Conservation (phyloP, 1,140 invertebrate species). For the Eurosta solidaginis region DNA sequence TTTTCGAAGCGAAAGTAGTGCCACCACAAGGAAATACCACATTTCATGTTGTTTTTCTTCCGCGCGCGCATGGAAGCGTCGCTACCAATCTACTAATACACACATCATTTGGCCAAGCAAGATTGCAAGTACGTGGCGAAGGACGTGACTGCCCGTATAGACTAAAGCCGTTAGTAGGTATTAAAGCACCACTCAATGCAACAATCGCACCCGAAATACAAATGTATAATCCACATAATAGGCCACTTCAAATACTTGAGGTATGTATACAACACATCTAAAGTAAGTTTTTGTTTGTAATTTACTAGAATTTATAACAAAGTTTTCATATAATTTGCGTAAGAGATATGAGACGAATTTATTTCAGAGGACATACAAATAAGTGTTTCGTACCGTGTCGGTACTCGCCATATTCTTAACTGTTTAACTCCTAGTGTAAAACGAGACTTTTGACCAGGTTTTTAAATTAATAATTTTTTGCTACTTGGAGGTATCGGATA, state of each 20-base stretch:
- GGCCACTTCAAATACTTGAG: slow-evolving; percentile 77
- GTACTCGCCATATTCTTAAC: no score
- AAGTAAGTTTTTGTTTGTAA: no score
- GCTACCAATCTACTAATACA: slow-evolving; percentile 90
- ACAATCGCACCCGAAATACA: slow-evolving; percentile 88
- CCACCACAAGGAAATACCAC: slow-evolving; percentile 89
- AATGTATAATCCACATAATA: slow-evolving; percentile 91
- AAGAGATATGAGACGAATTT: not conserved
- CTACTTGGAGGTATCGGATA: no score
- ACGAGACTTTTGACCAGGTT: no score
- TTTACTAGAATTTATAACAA: not conserved
- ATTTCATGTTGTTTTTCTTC: slow-evolving; percentile 94
- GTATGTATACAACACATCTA: slow-evolving; percentile 31
- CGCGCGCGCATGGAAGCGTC: slow-evolving; percentile 84
- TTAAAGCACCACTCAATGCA: slow-evolving; percentile 89
- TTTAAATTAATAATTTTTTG: no score
- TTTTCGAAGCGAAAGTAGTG: slow-evolving; percentile 90
- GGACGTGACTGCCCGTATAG: slow-evolving; percentile 87
- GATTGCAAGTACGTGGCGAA: slow-evolving; percentile 76
- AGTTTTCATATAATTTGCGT: not conserved
- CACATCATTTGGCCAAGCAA: slow-evolving; percentile 86
- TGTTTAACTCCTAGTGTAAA: no score
- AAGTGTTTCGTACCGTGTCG: no score
- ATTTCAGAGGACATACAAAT: not conserved
- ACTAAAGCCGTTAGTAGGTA: slow-evolving; percentile 84